A percentile compares a stretch with the other conserved stretches of the same genome.
Conservation (phyloP, 2,113 vertebrate genomes). For the Limanda limanda region DNA sequence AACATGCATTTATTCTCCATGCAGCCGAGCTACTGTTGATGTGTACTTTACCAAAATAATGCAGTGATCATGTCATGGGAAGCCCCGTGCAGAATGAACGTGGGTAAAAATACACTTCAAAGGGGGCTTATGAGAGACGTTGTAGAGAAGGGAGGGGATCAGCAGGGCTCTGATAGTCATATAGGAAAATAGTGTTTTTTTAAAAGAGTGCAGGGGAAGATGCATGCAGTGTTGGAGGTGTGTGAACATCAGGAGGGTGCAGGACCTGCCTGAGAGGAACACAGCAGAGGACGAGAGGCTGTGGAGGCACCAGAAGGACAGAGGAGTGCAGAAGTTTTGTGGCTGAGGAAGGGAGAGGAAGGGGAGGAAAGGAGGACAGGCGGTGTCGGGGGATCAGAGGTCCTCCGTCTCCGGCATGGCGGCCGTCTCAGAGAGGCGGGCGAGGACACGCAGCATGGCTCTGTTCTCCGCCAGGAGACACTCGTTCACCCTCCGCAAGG, state of each 20-base stretch:
- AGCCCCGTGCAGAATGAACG: conserved; percentile 21
- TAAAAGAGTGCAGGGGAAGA: conserved; percentile 24
- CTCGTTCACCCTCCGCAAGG: conserved; percentile 91
- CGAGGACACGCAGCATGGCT: conserved; percentile 92
- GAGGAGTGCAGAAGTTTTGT: not conserved
- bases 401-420: conserved; percentile 90
- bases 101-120: conserved; percentile 63
- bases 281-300: not conserved
- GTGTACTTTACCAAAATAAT: conserved; percentile 12
- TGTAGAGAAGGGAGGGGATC: conserved; percentile 12
- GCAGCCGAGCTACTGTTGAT: not conserved
- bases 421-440: conserved; percentile 87
- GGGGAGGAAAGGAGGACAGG: not conserved
- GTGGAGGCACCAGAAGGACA: not conserved
- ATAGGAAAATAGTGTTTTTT: conserved; percentile 19
- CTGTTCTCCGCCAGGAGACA: conserved; percentile 93
- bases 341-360: not conserved
- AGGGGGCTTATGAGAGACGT: conserved; percentile 33
- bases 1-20: not conserved
- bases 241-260: conserved; percentile 25
- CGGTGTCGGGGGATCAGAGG: conserved; percentile 83
- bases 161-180: not conserved
- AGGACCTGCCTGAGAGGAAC: conserved; percentile 19
- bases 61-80: conserved; percentile 17
- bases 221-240: conserved; percentile 10